These are phyloP conservation scores for Gallinago undulata DNA, from an alignment of 2,113 vertebrate genomes.

Conservation along the genomic window DNA sequence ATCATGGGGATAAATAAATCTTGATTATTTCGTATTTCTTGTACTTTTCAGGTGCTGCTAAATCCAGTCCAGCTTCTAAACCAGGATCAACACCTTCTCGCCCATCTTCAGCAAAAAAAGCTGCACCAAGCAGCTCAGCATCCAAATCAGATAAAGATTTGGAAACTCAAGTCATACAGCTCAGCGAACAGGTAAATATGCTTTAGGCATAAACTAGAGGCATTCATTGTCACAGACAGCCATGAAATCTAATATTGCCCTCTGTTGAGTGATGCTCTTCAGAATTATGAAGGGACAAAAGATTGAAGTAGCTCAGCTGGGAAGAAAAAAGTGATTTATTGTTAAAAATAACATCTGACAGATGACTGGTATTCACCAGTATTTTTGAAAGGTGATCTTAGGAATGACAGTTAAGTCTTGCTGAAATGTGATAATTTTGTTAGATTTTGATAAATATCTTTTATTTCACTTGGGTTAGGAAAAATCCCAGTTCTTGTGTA, in stretches of 20 bases:
- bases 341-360: background rate
- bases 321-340: background rate
- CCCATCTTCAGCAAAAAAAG: conserved; percentile 96
- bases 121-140: conserved; percentile 78
- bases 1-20: background rate
- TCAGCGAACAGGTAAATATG: conserved; percentile 90
- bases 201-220: background rate
- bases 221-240: background rate
- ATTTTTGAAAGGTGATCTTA: background rate
- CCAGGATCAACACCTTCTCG: conserved; percentile 91
- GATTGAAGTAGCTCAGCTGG: background rate
- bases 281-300: background rate
- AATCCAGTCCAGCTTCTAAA: conserved; percentile 89
- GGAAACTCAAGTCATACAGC: conserved; percentile 95
- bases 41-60: conserved; percentile 86
- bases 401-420: background rate
- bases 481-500: background rate
- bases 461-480: background rate
- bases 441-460: background rate
- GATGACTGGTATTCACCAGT: background rate
- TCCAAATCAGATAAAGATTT: conserved; percentile 97
- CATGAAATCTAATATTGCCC: background rate
- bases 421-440: background rate
- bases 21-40: background rate
- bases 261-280: background rate